These are phyloP conservation scores for Caenorhabditis panamensis DNA, from an alignment of 2,888 invertebrate genomes.

Conservation along the genomic window DNA sequence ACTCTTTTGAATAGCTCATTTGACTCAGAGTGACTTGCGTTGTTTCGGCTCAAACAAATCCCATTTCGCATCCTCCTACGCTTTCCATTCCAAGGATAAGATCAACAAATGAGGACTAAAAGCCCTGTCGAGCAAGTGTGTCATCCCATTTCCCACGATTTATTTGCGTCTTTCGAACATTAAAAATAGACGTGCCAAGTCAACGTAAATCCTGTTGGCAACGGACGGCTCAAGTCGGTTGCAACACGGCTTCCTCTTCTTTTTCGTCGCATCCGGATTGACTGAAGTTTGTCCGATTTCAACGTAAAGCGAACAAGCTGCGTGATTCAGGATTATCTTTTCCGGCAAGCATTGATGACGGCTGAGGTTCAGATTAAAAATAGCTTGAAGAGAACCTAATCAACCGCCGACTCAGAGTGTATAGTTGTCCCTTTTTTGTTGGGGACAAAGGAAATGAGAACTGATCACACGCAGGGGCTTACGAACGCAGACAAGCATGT, in stretches of 20 bases:
- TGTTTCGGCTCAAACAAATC: slow-evolving; percentile 36
- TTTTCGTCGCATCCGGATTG: slow-evolving; percentile 1
- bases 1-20: slow-evolving; percentile 28
- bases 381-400: slow-evolving; percentile 31
- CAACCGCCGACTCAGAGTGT: slow-evolving; percentile 1
- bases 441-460: slow-evolving; percentile 39
- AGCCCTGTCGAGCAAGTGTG: slow-evolving; percentile 43
- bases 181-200: slow-evolving; percentile 42
- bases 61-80: slow-evolving; percentile 36
- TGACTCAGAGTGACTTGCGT: slow-evolving; percentile 17
- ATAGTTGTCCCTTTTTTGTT: slow-evolving; percentile 1
- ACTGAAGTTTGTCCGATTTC: slow-evolving; percentile 37
- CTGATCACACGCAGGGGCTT: not conserved
- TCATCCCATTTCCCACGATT: slow-evolving; percentile 44
- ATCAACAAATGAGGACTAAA: slow-evolving; percentile 22
- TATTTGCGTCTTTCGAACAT: slow-evolving; percentile 53
- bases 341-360: slow-evolving; percentile 15
- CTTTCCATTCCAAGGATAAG: not conserved
- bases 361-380: slow-evolving; percentile 26
- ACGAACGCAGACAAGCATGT: not conserved
- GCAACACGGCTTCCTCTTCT: slow-evolving; percentile 33
- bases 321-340: not conserved
- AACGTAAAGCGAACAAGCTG: slow-evolving; percentile 9
- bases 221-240: slow-evolving; percentile 13
- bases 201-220: slow-evolving; percentile 40